These are phyloP conservation scores for Xenopus tropicalis DNA, from an alignment of 2,113 vertebrate species.

Conservation along the genomic window UCB_Xtro_10.0 CM004450.2:35433001-35433500, in stretches of 20 bases:
- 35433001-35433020: too few relatives aligned
- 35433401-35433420: slow-evolving; percentile 75
- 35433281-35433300: slow-evolving; percentile 78
- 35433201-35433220: slow-evolving; percentile 85
- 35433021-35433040: too few relatives aligned
- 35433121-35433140: too few relatives aligned
- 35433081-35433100: too few relatives aligned
- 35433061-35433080: too few relatives aligned
- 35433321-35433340: slow-evolving; percentile 79
- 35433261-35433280: slow-evolving; percentile 78
- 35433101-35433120: too few relatives aligned
- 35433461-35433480: not conserved
- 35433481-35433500: not conserved
- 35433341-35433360: slow-evolving; percentile 86
- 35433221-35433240: slow-evolving; percentile 87
- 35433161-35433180: not conserved
- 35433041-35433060: too few relatives aligned
- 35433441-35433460: slow-evolving; percentile 71
- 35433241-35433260: slow-evolving; percentile 89
- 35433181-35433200: slow-evolving; percentile 89
- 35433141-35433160: too few relatives aligned
- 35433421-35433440: slow-evolving; percentile 76
- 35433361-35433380: slow-evolving; percentile 83
- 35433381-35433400: slow-evolving; percentile 77
- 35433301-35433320: slow-evolving; percentile 67